Conservation (phyloP, 2,888 invertebrate genomes). For the Nymphalis polychloros region DNA sequence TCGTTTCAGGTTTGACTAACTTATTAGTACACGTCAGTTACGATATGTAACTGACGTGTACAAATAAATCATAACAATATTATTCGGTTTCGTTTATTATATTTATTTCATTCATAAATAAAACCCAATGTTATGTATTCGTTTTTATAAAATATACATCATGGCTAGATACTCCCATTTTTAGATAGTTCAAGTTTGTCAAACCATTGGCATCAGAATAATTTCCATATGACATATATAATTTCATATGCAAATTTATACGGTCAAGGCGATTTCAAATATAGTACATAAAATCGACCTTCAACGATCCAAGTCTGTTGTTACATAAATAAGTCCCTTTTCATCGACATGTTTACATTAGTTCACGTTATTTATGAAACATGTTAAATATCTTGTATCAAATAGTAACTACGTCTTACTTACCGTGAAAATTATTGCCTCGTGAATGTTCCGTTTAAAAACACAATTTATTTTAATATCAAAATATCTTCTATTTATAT, state of each 20-base stretch:
- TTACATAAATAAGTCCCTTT: constrained; percentile 17
- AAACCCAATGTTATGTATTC: too few species aligned
- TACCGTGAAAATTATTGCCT: background rate
- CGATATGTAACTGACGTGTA: too few species aligned
- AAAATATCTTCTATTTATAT: too few species aligned
- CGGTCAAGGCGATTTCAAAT: constrained; percentile 40
- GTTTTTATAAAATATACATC: too few species aligned
- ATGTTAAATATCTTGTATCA: constrained; percentile 6
- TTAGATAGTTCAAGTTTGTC: constrained; percentile 27
- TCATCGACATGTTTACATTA: constrained; percentile 4
- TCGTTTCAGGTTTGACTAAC: too few species aligned
- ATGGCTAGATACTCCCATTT: background rate
- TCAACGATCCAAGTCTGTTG: constrained; percentile 8
- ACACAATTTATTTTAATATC: too few species aligned
- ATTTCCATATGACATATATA: constrained; percentile 7
- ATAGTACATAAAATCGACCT: constrained; percentile 22
- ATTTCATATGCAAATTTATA: constrained; percentile 29
- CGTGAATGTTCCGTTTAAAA: too few species aligned
- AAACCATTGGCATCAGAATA: constrained; percentile 3
- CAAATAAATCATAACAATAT: too few species aligned
- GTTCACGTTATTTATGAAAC: constrained; percentile 10
- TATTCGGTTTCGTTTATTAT: too few species aligned
- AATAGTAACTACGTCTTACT: constrained; percentile 4
- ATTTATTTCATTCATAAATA: too few species aligned
- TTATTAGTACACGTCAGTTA: too few species aligned